Evolutionary conservation across 2,113 vertebrate species (phyloP), one percentile per base, ranked within the genome.

Genomic region (Nibea coibor): DNA sequence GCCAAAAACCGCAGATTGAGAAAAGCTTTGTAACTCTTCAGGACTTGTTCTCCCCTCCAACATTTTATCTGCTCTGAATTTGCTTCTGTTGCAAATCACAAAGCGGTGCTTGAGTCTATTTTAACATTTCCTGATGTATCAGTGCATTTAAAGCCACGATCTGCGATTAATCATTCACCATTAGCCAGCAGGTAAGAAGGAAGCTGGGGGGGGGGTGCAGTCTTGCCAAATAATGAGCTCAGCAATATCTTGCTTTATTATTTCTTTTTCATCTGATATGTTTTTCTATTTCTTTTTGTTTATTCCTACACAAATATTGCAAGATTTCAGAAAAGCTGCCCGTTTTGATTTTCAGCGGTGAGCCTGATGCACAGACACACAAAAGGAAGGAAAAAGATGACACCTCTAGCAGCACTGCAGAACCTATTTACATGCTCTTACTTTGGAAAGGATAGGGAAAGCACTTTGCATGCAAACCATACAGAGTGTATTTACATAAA

Each of bases 101-200:
- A 51, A 16, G 24, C 10, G 17, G 3, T 31, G 48, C 10, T 24
- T 42, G 4, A 54, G 22, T 48, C 4, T 53, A 26, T 63, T 59
- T 79, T 56, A 62, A 67, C 47, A 47, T 54, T n/a, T 20, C 24
- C 57, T 48, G 19, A 71, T 54, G 26, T 56, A 43, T 76, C 28
- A 43, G 6, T 45, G 26, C 28, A 69, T 74, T 65, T 62, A 77
- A 56, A 43, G 15, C 24, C 11, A 53, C 51, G 28, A 9, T 48
- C 22, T 19, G 39, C 14, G 7, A 68, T 72, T 64, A 63, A 82
- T 72, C 48, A 64, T 73, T 80, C 19, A 59, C 72, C 19, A 61
- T 67, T 66, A 67, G 54, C 20, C 20, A 75, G 92, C 63, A 80
- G 88, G 92, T 92, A 93, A 84, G 16, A 22, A 26, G 31, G 50